Base-by-base conservation (phyloP, 2,113 vertebrate genomes). In the Lampris incognitus region DNA sequence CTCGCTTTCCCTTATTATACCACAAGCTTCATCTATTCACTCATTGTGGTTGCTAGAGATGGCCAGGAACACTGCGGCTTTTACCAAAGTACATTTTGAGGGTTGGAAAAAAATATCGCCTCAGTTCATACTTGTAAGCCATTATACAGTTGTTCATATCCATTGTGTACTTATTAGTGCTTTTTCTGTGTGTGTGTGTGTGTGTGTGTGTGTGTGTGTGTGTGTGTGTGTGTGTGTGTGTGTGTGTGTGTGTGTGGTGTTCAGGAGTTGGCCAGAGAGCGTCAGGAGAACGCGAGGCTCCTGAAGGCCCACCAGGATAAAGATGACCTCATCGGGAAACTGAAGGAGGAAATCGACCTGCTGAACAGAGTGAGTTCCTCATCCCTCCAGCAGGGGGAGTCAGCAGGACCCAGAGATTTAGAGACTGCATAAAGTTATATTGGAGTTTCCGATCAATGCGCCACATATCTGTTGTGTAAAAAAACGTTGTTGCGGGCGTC, bases 341-440 rank as follows among this genome's bases (percentile, higher is more conserved):
- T 99, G 90, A 98, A 94, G 89, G 97, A 99, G 88, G 97, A 99
- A 92, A 98, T 99, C 50, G 96, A 99, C 91, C 92, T 99, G 88
- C 94, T 99, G 88, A 98, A 98, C 92, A 95, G 97, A 93, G 98
- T 99, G 92, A 97, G 97, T 89, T 8, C 59, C 37, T 39, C 75
- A 42, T 44, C 50, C n/a, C 55, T 24, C 13, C 51, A 8, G 9
- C 24, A 24, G 24, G 24, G 24, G 24, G 24, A 24, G 0, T 24
- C 24, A 24, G 24, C 24, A 24, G 24, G 24, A 24, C 24, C 24
- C 24, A 24, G 24, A 24, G 24, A 24, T 24, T 24, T 24, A 24
- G 24, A 24, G 24, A 24, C 24, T 24, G 24, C 24, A 24, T 24
- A 24, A 24, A 24, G 24, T 24, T 24, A 24, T 24, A 0, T 24